Evolutionary conservation across 2,113 vertebrate species (phyloP), one percentile per base, ranked within the genome.

Genomic region (Myrmecophaga tridactyla): DNA sequence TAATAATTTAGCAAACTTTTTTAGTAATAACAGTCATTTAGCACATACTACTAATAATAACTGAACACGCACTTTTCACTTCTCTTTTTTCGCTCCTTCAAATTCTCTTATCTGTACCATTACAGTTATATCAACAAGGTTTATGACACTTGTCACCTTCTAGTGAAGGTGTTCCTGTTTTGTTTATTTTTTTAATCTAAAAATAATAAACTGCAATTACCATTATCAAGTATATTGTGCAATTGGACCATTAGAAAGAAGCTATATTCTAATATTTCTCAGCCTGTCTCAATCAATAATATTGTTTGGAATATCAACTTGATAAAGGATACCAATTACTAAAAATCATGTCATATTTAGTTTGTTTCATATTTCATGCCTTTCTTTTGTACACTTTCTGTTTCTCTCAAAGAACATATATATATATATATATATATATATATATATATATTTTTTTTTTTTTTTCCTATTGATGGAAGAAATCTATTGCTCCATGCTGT

Each of bases 401-500:
- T 67, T 86, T 81, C 86, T 75, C 48, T 70, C 31, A 36, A 56
- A 63, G n/a, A 96, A 58, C n/a, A n/a, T n/a, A n/a, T n/a, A n/a
- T n/a, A n/a, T n/a, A n/a, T n/a, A n/a, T n/a, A n/a, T n/a, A n/a
- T n/a, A n/a, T n/a, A n/a, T n/a, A n/a, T n/a, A n/a, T n/a, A n/a
- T n/a, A n/a, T n/a, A n/a, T n/a, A n/a, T n/a, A 11, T 17, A 3
- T 27, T 82, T 60, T 81, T 36, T 89, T 89, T 86, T 6, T 48
- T 67, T 62, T 88, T 78, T 81, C 41, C 62, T 60, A 6, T 27
- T 34, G 20, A 56, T 75, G n/a, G 34, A 82, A 63, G 48, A 60
- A 95, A 53, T 4, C 9, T 23, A 69, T 85, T 73, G 21, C 25
- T 53, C 70, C 27, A 41, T 48, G n/a, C 72, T 77, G 8, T 31